phyloP scores from a whole-genome alignment of 1,140 invertebrate genomes.

The Idris sp. region DNA sequence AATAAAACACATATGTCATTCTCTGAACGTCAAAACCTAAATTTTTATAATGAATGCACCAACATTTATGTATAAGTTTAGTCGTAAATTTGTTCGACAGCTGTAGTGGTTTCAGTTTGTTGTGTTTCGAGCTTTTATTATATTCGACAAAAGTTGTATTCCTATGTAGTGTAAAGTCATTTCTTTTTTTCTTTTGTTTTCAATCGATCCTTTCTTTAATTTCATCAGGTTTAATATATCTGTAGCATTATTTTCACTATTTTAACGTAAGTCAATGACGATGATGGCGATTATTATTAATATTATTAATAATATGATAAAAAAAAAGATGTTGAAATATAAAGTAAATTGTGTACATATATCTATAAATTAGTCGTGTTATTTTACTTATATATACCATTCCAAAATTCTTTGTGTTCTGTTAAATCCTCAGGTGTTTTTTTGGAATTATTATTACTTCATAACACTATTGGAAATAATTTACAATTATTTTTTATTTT shows the following conservation, averaged over 20 bases:
- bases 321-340: conserved; percentile 75
- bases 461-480: no score
- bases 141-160: no score
- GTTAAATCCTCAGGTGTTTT: no score
- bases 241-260: conserved; percentile 64
- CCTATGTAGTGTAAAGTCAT: no score
- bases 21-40: conserved; percentile 42
- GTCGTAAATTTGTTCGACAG: conserved; percentile 18
- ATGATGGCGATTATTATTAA: conserved; percentile 60
- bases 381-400: background rate
- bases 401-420: background rate
- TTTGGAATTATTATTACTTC: no score
- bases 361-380: conserved; percentile 46
- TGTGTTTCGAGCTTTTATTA: conserved; percentile 18
- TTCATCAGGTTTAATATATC: conserved; percentile 11
- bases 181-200: conserved; percentile 5
- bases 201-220: conserved; percentile 28
- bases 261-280: conserved; percentile 69
- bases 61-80: conserved; percentile 15
- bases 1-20: conserved; percentile 65
- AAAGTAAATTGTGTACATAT: conserved; percentile 78
- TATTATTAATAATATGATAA: conserved; percentile 70
- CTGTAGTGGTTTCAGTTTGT: conserved; percentile 26
- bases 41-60: conserved; percentile 33
- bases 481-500: no score